Conservation (phyloP, 2,113 vertebrate species). For the Monopterus albus region DNA sequence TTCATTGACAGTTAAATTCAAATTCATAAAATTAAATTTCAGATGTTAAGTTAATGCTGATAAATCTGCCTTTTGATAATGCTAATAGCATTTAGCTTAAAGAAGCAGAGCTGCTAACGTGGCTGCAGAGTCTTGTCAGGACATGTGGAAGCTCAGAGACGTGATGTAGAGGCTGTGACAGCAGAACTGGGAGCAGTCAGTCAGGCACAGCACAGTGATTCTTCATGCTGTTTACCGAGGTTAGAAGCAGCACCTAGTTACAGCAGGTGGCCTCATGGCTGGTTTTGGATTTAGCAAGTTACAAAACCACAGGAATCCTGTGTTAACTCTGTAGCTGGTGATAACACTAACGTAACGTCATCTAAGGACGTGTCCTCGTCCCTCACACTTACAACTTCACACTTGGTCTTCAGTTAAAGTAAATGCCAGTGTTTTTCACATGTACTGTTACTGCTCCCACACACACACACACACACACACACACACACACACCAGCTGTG, state of each 20-base stretch:
- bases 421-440: background rate
- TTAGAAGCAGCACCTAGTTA: background rate
- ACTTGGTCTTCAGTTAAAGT: slow-evolving; percentile 6
- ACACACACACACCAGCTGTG: slow-evolving; percentile 52
- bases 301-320: background rate
- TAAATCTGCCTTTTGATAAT: too few relatives aligned
- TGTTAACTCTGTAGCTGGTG: background rate
- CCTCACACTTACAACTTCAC: background rate
- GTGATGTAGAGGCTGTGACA: too few relatives aligned
- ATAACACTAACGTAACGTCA: background rate
- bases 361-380: background rate
- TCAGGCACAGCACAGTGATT: background rate
- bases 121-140: too few relatives aligned
- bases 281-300: background rate
- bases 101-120: too few relatives aligned
- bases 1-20: too few relatives aligned
- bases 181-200: too few relatives aligned
- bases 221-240: background rate
- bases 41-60: too few relatives aligned
- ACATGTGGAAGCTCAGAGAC: too few relatives aligned
- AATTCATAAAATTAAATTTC: too few relatives aligned
- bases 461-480: background rate
- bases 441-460: background rate
- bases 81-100: too few relatives aligned
- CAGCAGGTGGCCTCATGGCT: too few relatives aligned